phyloP scores from a whole-genome alignment of 2,888 invertebrate genomes.

The Ennomos quercinarius region DNA sequence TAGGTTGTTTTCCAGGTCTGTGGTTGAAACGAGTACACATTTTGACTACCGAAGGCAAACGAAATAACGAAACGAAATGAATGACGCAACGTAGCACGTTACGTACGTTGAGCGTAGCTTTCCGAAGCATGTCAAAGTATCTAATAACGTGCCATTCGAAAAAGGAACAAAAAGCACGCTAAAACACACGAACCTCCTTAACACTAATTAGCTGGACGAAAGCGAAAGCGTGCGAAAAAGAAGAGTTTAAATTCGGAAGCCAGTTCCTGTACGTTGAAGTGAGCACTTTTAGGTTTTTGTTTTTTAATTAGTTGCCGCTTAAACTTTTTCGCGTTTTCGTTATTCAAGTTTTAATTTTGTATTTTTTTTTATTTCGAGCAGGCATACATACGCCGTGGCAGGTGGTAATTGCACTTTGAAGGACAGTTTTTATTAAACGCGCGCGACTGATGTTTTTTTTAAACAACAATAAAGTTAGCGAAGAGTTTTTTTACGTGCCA shows the following conservation, averaged over 20 bases:
- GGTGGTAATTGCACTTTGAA: constrained; percentile 33
- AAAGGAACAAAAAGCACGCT: constrained; percentile 28
- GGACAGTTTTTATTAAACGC: constrained; percentile 38
- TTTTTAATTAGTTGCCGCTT: constrained; percentile 80
- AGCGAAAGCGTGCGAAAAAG: constrained; percentile 73
- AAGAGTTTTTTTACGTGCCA: background rate
- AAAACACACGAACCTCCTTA: constrained; percentile 67
- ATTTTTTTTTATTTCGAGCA: constrained; percentile 46
- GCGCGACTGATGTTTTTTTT: background rate
- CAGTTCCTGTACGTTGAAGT: constrained; percentile 65
- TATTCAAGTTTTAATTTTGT: constrained; percentile 60
- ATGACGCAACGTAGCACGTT: no score
- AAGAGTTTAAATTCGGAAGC: constrained; percentile 72
- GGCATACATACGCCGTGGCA: constrained; percentile 12
- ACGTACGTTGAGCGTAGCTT: constrained; percentile 1
- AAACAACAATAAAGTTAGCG: constrained; percentile 6
- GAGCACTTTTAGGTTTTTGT: constrained; percentile 66
- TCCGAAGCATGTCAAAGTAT: constrained; percentile 11
- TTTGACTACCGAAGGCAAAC: constrained; percentile 6
- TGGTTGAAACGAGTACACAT: constrained; percentile 7
- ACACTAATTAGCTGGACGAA: constrained; percentile 78
- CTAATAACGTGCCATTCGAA: constrained; percentile 29
- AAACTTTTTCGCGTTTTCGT: constrained; percentile 69
- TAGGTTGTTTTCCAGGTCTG: no score
- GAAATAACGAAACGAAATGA: no score